These are phyloP conservation scores for Paramormyrops hopkinsi DNA, from an alignment of 2,797 vertebrate species.

Conservation along the genomic window DNA sequence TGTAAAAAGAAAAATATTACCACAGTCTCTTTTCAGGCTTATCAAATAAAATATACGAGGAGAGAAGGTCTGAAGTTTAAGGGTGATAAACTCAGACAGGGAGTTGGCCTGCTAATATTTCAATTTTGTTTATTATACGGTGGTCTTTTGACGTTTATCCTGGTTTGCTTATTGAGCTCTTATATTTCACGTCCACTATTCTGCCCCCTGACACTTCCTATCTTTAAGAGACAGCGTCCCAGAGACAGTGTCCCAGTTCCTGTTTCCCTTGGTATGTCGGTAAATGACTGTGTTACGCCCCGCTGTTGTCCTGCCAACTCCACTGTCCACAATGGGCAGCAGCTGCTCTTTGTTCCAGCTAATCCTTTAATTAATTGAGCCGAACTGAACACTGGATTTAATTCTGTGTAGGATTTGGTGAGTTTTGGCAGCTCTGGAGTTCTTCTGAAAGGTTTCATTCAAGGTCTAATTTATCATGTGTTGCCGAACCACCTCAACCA, in stretches of 20 bases:
- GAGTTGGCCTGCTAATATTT: background rate
- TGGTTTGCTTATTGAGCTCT: background rate
- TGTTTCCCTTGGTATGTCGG: background rate
- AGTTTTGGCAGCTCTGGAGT: background rate
- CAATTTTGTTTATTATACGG: background rate
- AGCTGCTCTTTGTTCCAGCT: background rate
- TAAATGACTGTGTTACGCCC: background rate
- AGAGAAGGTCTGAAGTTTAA: background rate
- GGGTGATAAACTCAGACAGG: background rate
- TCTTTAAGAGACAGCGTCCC: background rate
- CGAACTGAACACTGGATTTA: background rate
- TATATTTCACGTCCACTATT: background rate
- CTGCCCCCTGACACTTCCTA: background rate
- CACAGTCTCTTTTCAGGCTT: background rate
- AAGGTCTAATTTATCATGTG: background rate
- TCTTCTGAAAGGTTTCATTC: background rate
- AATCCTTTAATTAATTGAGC: background rate
- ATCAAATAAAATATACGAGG: background rate
- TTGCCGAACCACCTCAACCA: background rate
- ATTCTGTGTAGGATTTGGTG: background rate
- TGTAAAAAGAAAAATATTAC: background rate
- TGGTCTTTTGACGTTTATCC: background rate
- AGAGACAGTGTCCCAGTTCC: background rate
- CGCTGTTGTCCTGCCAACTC: background rate
- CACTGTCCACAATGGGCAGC: background rate